Evolutionary conservation across 2,113 vertebrate genomes (phyloP).

Genomic region (Dolichotis patagonum): DNA sequence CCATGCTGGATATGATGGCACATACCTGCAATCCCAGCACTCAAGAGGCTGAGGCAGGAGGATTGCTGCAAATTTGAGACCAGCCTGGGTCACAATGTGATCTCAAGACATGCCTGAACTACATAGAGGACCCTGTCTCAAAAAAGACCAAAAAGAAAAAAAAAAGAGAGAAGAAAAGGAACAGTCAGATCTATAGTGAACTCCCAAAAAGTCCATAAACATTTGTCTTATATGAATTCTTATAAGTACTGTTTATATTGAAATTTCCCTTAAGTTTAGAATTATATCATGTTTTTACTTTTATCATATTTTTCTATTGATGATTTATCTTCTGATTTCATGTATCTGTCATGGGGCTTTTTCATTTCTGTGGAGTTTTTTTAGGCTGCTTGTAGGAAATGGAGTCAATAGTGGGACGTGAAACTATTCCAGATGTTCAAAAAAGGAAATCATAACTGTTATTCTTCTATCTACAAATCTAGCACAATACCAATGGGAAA

Average conservation of each 20-base stretch:
- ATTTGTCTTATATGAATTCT: background rate
- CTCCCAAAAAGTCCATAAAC: background rate
- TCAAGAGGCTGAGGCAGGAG: too few relatives aligned
- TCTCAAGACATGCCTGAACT: too few relatives aligned
- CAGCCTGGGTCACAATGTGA: too few relatives aligned
- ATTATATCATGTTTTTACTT: background rate
- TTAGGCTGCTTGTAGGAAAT: background rate
- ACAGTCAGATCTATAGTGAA: background rate
- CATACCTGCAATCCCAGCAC: too few relatives aligned
- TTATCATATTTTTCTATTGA: background rate
- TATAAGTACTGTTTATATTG: background rate
- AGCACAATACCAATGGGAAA: background rate
- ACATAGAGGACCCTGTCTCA: too few relatives aligned
- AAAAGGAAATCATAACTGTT: background rate
- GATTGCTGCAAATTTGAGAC: too few relatives aligned
- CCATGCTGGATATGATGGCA: too few relatives aligned
- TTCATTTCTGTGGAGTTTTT: background rate
- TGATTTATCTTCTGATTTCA: background rate
- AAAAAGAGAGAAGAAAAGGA: too few relatives aligned
- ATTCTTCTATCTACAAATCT: background rate
- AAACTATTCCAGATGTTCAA: background rate
- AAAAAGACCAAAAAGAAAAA: too few relatives aligned
- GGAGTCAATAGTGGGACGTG: background rate
- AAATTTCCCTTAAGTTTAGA: background rate
- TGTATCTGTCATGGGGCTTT: background rate